phyloP scores from a whole-genome alignment of 2,113 vertebrate genomes.

The Melierax canorus region DNA sequence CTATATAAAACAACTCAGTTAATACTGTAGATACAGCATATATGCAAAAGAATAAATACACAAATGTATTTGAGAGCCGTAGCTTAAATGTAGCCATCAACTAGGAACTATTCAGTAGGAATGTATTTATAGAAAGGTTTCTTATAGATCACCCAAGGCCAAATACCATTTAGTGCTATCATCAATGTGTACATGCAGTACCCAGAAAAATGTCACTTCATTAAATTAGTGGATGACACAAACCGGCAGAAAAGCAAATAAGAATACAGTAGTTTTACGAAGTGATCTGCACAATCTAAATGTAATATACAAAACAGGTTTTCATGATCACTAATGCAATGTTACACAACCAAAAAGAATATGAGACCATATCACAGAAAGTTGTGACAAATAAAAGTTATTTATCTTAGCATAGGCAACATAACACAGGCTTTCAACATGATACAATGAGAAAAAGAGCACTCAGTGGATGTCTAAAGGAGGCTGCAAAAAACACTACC shows the following conservation, averaged over 20 bases:
- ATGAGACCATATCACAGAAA: background rate
- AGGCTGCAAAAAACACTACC: background rate
- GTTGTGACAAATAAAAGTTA: background rate
- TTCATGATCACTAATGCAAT: background rate
- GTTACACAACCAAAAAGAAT: background rate
- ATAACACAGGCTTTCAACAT: background rate
- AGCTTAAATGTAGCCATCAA: slow-evolving; percentile 2
- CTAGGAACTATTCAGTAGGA: background rate
- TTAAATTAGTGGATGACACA: slow-evolving; percentile 8
- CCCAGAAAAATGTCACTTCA: slow-evolving; percentile 16
- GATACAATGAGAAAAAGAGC: background rate
- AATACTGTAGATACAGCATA: background rate
- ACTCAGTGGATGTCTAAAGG: background rate
- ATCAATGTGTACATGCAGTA: background rate
- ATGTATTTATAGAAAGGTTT: slow-evolving; percentile 50
- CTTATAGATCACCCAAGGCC: slow-evolving; percentile 26
- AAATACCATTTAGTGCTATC: slow-evolving; percentile 7
- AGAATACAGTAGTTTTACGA: background rate
- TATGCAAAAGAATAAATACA: background rate
- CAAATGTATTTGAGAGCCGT: background rate
- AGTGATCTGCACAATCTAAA: background rate
- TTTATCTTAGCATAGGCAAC: background rate
- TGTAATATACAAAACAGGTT: background rate
- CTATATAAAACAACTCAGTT: background rate
- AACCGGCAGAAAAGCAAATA: background rate